Evolutionary conservation across 64 coral and sea anemone species (phyloP), one percentile per base, ranked within the genome.

Genomic region (Stichodactyla mertensii): DNA sequence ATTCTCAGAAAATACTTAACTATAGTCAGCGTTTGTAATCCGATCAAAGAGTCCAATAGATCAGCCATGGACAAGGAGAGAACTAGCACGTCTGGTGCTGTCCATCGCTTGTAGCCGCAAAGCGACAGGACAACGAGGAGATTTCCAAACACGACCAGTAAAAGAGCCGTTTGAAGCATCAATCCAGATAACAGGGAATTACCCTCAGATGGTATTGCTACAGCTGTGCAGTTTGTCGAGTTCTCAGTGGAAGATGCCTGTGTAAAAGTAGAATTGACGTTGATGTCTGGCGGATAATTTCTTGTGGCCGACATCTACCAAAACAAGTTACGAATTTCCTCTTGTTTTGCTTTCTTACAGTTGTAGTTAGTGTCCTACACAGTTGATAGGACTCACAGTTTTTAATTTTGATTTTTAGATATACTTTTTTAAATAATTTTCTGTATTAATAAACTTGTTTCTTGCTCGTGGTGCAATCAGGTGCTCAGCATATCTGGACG

Each of bases 31-130:
- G 94, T 79, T 56, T 98, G 89, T 15, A 98, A 53, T 18, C 87
- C 92, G 4, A 87, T 57, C 18, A 87, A 71, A 31, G 89, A 89
- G 51, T 98, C 90, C 70, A 94, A 82, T 59, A 98, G 79, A 87
- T 98, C 95, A 7, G 95, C 92, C 52, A 89, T 16, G 11, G 95
- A 92, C 26, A 98, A 88, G 6, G 95, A 98, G 11, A 98, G 56
- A 5, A 98, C 53, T 20, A 98, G 20, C 7, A 98, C 74, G 52
- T 98, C 95, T 2, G 92, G 78, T 19, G 92, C 55, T 27, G 90
- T 98, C 82, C 92, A 87, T 16, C 77, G 88, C 64, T 92, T 87
- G 84, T 89, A 98, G n/a, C 82, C 62, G 4, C 27, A 23, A 7
- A 98, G 24, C 5, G 92, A 79, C 9, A 85, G 18, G 6, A 98